Conservation (phyloP, 2,797 vertebrate genomes). For the Bovichtus diacanthus region DNA sequence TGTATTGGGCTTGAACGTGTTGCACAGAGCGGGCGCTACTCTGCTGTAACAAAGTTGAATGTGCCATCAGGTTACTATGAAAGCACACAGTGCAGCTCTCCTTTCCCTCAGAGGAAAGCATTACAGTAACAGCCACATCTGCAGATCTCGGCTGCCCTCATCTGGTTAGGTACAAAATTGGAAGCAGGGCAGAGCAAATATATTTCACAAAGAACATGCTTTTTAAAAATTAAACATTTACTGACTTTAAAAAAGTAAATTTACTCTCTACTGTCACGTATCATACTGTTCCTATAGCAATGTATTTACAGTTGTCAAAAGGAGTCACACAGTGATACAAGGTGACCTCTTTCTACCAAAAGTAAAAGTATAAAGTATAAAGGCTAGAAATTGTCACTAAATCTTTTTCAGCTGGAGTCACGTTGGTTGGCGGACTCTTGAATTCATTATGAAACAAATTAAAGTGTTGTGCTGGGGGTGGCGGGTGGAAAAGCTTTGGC, state of each 20-base stretch:
- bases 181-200: background rate
- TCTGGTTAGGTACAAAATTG: constrained; percentile 52
- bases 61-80: constrained; percentile 4
- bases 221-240: background rate
- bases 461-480: background rate
- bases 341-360: background rate
- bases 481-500: background rate
- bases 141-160: constrained; percentile 65
- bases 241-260: background rate
- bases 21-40: background rate
- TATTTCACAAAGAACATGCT: background rate
- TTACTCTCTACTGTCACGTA: background rate
- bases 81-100: constrained; percentile 9
- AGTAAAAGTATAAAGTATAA: too few relatives aligned
- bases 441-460: background rate
- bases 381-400: background rate
- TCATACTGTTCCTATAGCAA: background rate
- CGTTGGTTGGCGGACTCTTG: background rate
- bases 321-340: background rate
- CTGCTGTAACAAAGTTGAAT: constrained; percentile 7
- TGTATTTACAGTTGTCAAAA: background rate
- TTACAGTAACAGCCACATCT: constrained; percentile 10
- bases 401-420: background rate
- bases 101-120: background rate
- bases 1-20: constrained; percentile 2